Percentiles rank a stretch among this genome's conserved stretches.
phyloP scores from a whole-genome alignment of 1,140 invertebrate species.

The Drosophila kepulauana region DNA sequence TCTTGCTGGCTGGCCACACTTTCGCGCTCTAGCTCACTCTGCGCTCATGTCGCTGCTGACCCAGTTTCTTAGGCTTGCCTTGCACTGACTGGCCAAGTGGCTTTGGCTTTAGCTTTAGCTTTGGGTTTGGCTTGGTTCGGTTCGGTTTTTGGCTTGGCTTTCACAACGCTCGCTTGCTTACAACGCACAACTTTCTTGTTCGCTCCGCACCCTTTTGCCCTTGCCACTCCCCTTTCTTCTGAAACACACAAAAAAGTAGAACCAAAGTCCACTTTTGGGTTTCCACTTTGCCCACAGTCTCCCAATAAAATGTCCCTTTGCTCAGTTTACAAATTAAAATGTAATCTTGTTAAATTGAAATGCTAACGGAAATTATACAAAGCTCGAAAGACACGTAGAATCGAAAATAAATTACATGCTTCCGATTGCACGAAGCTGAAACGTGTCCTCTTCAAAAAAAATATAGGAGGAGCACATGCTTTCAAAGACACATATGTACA shows the following conservation, averaged over 20 bases:
- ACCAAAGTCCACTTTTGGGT: not conserved
- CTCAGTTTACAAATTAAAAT: constrained; percentile 59
- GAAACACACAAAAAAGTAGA: not conserved
- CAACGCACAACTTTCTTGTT: constrained; percentile 42
- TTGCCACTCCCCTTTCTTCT: not conserved
- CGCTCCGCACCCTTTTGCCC: constrained; percentile 12
- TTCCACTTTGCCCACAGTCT: not conserved
- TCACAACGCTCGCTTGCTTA: constrained; percentile 25
- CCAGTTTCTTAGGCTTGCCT: constrained; percentile 62
- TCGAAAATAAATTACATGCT: constrained; percentile 62
- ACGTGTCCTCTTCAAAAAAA: constrained; percentile 31
- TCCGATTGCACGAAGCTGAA: constrained; percentile 23
- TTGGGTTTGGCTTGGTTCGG: constrained; percentile 1
- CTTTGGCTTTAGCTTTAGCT: constrained; percentile 33
- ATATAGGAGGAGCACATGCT: not conserved
- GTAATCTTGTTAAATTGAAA: constrained; percentile 62
- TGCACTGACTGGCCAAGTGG: constrained; percentile 50
- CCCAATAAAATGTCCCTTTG: constrained; percentile 16
- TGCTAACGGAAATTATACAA: constrained; percentile 67
- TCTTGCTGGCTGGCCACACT: constrained; percentile 44
- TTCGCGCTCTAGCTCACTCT: constrained; percentile 46
- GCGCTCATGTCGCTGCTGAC: constrained; percentile 53
- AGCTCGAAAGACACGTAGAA: constrained; percentile 45
- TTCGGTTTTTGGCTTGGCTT: constrained; percentile 41
- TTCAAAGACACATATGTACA: no score